These are phyloP conservation scores for Pseudomyrmex pallidus DNA, from an alignment of 1,140 invertebrate species.

Conservation along the genomic window DNA sequence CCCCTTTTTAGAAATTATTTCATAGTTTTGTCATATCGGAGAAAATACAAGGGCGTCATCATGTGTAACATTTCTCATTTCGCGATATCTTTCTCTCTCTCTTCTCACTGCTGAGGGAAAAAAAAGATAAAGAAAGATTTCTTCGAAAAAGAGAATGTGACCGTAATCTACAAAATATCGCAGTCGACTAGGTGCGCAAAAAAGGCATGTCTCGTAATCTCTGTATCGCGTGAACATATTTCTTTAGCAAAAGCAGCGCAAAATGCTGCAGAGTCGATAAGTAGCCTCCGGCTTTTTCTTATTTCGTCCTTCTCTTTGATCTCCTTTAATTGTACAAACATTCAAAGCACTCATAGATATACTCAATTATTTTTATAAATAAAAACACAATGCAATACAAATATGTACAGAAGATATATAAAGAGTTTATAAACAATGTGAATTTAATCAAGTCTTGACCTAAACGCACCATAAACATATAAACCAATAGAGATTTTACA, in stretches of 20 bases:
- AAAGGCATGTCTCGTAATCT: conserved; percentile 42
- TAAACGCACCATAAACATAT: neutral
- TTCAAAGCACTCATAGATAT: neutral
- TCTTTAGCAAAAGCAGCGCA: conserved; percentile 15
- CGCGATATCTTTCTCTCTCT: neutral
- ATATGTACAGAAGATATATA: neutral
- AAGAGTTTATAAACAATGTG: neutral
- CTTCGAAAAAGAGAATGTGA: conserved; percentile 21
- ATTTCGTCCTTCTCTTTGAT: neutral
- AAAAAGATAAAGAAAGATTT: too few species aligned
- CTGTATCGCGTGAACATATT: conserved; percentile 37
- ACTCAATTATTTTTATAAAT: conserved; percentile 2
- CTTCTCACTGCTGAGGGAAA: too few species aligned
- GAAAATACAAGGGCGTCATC: conserved; percentile 48
- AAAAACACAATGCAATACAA: too few species aligned
- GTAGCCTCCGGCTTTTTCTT: conserved; percentile 25
- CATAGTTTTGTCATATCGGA: conserved; percentile 34
- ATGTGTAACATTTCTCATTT: conserved; percentile 54
- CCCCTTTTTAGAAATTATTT: conserved; percentile 28
- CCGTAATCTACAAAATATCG: conserved; percentile 51
- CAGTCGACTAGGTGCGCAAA: conserved; percentile 37
- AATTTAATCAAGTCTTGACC: neutral
- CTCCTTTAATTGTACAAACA: conserved; percentile 4
- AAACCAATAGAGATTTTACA: neutral
- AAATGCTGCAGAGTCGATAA: conserved; percentile 49